A percentile compares a stretch with the other conserved stretches of the same genome.
Conservation (phyloP, 1,140 invertebrate genomes). For the Cotesia typhae region DNA sequence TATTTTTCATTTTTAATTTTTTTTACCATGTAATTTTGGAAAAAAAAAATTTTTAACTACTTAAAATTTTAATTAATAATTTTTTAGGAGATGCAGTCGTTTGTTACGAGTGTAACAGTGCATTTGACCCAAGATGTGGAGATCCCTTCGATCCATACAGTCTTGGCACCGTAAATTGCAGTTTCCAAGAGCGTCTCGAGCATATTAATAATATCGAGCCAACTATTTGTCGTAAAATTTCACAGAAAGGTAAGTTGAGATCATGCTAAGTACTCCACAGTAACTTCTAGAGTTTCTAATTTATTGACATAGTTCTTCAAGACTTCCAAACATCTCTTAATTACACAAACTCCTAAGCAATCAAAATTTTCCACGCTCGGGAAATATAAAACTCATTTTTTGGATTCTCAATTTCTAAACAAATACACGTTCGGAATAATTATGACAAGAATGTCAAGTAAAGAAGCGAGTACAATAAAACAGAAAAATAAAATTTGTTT, state of each 20-base stretch:
- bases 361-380: no score
- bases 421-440: no score
- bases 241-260: slow-evolving; percentile 72
- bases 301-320: no score
- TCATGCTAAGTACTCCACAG: not conserved
- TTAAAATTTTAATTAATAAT: slow-evolving; percentile 25
- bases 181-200: slow-evolving; percentile 74
- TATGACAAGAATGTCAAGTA: no score
- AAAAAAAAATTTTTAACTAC: not conserved
- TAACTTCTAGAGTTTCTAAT: slow-evolving; percentile 6
- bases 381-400: no score
- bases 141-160: slow-evolving; percentile 85
- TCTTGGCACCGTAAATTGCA: slow-evolving; percentile 84
- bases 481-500: no score
- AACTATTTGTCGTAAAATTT: slow-evolving; percentile 80
- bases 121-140: slow-evolving; percentile 83
- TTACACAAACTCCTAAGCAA: no score
- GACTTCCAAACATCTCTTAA: no score
- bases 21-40: not conserved
- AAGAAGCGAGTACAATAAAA: no score
- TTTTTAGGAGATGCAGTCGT: slow-evolving; percentile 66
- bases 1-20: no score
- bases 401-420: no score
- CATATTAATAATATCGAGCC: slow-evolving; percentile 73
- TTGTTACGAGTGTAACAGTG: slow-evolving; percentile 88